Evolutionary conservation across 2,888 invertebrate genomes (phyloP).

Genomic region (Taenaris catops): DNA sequence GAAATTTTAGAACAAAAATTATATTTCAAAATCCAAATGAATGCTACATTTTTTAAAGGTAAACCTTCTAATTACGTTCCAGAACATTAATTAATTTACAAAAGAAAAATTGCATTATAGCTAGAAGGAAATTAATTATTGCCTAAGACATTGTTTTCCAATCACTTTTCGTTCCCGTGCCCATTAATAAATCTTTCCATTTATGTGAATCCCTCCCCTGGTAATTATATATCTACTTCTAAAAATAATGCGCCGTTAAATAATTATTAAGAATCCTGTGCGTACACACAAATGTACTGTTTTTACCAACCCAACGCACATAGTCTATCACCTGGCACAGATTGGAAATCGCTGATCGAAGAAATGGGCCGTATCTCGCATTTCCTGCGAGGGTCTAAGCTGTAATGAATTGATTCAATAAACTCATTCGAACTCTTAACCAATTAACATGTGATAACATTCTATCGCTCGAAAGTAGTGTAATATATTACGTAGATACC

Average conservation of each 20-base stretch:
- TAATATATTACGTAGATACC: no score
- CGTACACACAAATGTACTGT: no score
- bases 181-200: no score
- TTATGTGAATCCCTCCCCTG: no score
- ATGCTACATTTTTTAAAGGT: not conserved
- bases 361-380: conserved; percentile 35
- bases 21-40: no score
- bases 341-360: no score
- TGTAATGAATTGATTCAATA: conserved; percentile 10
- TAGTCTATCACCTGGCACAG: no score
- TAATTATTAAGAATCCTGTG: no score
- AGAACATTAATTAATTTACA: conserved; percentile 30
- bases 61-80: conserved; percentile 6
- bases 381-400: conserved; percentile 30
- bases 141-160: conserved; percentile 35
- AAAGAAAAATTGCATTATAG: conserved; percentile 41
- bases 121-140: conserved; percentile 51
- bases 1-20: not conserved
- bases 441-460: conserved; percentile 9
- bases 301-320: no score
- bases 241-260: no score
- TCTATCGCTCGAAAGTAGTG: not conserved
- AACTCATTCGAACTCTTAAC: conserved; percentile 16
- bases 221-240: no score
- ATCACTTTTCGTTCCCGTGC: no score